Evolutionary conservation across 2,113 vertebrate species (phyloP).

Genomic region (Dendrocopos noguchii): DNA sequence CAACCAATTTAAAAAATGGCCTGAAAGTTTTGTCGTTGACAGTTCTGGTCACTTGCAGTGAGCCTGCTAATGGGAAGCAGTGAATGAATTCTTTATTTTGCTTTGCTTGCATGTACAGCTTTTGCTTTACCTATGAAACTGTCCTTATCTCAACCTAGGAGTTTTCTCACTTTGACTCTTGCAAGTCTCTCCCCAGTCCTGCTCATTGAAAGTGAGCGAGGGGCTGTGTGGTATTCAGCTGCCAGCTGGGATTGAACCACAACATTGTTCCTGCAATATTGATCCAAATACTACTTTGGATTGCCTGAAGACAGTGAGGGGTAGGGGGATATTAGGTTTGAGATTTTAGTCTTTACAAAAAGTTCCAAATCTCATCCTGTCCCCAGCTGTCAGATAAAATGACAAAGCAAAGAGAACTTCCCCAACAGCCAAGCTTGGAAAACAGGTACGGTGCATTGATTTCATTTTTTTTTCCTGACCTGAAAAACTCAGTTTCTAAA

Average conservation of each 20-base stretch:
- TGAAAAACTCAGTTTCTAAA: background rate
- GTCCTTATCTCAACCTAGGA: background rate
- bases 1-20: background rate
- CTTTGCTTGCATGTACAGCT: background rate
- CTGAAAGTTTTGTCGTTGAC: background rate
- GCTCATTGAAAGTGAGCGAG: background rate
- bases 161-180: background rate
- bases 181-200: background rate
- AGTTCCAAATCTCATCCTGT: background rate
- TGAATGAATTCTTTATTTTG: background rate
- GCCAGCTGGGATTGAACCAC: background rate
- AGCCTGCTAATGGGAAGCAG: accelerated
- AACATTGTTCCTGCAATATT: background rate
- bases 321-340: background rate
- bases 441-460: background rate
- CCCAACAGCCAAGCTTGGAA: background rate
- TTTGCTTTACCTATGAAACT: background rate
- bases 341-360: background rate
- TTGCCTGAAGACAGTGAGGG: background rate
- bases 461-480: background rate
- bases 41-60: background rate
- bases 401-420: background rate
- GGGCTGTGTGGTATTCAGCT: background rate
- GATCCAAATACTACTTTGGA: background rate
- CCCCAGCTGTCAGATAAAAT: background rate